Percentiles rank a stretch among this genome's conserved stretches.
These are phyloP conservation scores for Sciurus niger DNA, from an alignment of 2,113 vertebrate genomes.

Conservation along the genomic window DNA sequence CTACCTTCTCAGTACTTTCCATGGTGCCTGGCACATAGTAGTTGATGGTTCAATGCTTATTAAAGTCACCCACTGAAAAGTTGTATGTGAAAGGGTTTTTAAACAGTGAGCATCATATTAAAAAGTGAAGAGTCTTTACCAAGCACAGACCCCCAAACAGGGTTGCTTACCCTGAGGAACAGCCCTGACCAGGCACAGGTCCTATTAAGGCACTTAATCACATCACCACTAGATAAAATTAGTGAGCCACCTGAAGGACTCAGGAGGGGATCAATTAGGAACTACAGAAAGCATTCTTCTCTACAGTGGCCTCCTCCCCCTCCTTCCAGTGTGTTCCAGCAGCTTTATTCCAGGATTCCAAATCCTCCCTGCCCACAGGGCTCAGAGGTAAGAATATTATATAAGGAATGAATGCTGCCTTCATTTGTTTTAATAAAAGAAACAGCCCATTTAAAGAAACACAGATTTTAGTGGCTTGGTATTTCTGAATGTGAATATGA, in stretches of 20 bases:
- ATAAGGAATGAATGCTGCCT: slow-evolving; percentile 69
- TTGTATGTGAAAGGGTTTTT: neutral
- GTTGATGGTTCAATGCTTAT: neutral
- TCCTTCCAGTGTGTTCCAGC: slow-evolving; percentile 10
- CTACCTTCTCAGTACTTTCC: neutral
- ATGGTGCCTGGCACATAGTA: neutral
- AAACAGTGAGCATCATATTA: neutral
- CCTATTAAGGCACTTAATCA: neutral
- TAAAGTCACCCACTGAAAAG: neutral
- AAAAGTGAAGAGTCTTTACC: neutral
- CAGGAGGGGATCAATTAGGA: neutral
- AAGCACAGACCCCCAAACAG: neutral
- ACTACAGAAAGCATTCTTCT: slow-evolving; percentile 38
- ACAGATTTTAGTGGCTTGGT: slow-evolving; percentile 75
- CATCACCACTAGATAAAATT: neutral
- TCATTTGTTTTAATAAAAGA: slow-evolving; percentile 82
- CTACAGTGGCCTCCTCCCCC: neutral
- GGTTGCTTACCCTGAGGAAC: neutral
- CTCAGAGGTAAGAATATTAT: slow-evolving; percentile 73
- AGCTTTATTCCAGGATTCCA: slow-evolving; percentile 70
- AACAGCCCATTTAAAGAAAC: slow-evolving; percentile 83
- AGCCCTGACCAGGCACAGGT: neutral
- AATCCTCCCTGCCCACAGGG: slow-evolving; percentile 71
- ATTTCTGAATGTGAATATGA: slow-evolving; percentile 80
- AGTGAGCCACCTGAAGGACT: neutral